phyloP scores from a whole-genome alignment of 2,113 vertebrate genomes.

The Sturnira hondurensis region DNA sequence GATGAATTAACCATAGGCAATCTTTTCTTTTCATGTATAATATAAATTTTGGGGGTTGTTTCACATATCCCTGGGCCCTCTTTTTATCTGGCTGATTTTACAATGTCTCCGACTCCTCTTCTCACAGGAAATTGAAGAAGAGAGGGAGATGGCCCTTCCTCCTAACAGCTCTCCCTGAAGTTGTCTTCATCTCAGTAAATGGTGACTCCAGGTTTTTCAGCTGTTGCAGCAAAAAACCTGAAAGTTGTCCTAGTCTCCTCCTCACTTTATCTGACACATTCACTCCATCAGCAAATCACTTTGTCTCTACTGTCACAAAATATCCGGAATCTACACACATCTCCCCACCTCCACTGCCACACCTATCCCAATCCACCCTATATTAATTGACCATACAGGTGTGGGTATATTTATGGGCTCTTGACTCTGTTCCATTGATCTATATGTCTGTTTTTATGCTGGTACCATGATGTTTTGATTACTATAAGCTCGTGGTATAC shows the following conservation, averaged over 20 bases:
- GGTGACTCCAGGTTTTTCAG: not conserved
- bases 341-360: not conserved
- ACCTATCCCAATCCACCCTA: not conserved
- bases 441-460: not conserved
- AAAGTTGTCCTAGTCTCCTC: not conserved
- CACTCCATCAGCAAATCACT: not conserved
- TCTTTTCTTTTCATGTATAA: not conserved
- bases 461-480: not conserved
- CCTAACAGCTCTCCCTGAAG: not conserved
- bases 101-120: not conserved
- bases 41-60: not conserved
- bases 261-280: not conserved
- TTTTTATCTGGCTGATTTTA: not conserved
- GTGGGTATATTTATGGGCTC: not conserved
- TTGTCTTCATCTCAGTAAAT: not conserved
- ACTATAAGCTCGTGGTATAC: not conserved
- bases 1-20: not conserved
- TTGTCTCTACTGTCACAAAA: not conserved
- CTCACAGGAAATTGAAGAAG: not conserved
- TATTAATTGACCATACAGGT: not conserved
- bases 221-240: not conserved
- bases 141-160: not conserved
- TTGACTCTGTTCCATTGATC: not conserved
- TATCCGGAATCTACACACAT: not conserved
- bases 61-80: not conserved